Base-by-base conservation (phyloP, 1,140 invertebrate genomes). In the Paralvinella palmiformis region DNA sequence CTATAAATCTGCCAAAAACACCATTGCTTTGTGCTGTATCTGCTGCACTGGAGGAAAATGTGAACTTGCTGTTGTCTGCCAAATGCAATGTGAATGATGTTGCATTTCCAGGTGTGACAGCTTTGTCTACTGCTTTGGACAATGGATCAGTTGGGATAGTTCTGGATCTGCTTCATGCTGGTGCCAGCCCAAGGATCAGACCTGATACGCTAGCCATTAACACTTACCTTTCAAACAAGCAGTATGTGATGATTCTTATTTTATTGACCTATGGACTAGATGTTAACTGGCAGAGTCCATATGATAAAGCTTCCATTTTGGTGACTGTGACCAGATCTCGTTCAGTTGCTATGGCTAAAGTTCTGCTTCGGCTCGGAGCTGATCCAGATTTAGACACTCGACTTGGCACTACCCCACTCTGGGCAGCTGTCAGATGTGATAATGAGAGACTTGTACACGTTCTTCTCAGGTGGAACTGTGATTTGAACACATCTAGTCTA, bases 111-210 rank as follows among this genome's bases (percentile, higher is more conserved):
- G 68, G 67, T 7, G 65, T 62, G 5, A 64, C 67, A 32, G 56
- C 69, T 0, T 59, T 74, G 31, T 70, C 72, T 60, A 64, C 73
- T 24, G 70, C 73, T 24, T 67, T 71, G 1, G 63, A 68, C 29
- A 70, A 69, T 62, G 67, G 68, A 67, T 68, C 71, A 41, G 64
- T 70, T 33, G 50, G 63, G 5, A 65, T 67, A 68, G 71, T 73
- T 10, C 29, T 68, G 24, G 36, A 69, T 48, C 44, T 74, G 45
- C 58, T 74, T 1, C 33, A 58, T 45, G 71, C 67, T 1, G 67
- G 68, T 15, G 71, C 73, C 20, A 66, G 71, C 52, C 65, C 69
- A 17, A 71, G 70, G 61, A 6, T 22, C 48, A 27, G 31, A 1
- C 24, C 31, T n/a, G n/a, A 52, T 3, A 29, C 24, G 48, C 31